Evolutionary conservation across 2,888 invertebrate genomes (phyloP), one percentile per base, ranked within the genome.

Genomic region (Macrophya annulata): DNA sequence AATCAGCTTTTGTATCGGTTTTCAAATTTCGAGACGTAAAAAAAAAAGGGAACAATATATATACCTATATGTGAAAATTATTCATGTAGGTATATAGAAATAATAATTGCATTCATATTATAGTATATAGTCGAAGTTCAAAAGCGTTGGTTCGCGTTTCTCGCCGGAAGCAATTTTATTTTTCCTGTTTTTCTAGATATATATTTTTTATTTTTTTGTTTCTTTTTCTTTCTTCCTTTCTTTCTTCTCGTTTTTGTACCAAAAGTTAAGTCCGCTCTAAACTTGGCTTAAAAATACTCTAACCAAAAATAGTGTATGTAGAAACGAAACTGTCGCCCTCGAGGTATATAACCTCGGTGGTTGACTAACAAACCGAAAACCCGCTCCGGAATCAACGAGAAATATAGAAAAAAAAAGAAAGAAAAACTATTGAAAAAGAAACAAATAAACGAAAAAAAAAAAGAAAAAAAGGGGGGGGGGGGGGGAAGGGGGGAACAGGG

Each of bases 281-380:
- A 90, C 88, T 88, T 84, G 88, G 87, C 88, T 90, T 91, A 91
- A 92, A 92, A 92, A 92, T 92, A 92, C 89, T 89, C 89, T 82
- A 68, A 88, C 85, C 87, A 87, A 87, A 92, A 90, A 90, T 89
- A 90, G 90, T 89, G 84, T 65, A 62, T 45, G 55, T 48, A 45
- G 83, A 71, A 59, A 48, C 68, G 83, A 68, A 71, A 83, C 68
- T 83, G 83, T 71, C 83, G 65, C 68, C 68, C 51, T 71, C 45
- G 62, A 37, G 48, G 68, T 55, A 21, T 68, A 55, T 62, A 77
- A 81, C 81, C n/a, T 43, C n/a, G 62, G 1, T 81, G 62, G 81
- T 40, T 43, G 81, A 43, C 62, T 81, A 62, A 55, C 59, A 59
- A 81, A 59, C 43, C 21, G 59, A 43, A 81, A 40, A 51, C 81